Percentiles rank a stretch among this genome's conserved stretches.
These are phyloP conservation scores for Rhagologus leucostigma DNA, from an alignment of 2,113 vertebrate species.

Conservation along the genomic window DNA sequence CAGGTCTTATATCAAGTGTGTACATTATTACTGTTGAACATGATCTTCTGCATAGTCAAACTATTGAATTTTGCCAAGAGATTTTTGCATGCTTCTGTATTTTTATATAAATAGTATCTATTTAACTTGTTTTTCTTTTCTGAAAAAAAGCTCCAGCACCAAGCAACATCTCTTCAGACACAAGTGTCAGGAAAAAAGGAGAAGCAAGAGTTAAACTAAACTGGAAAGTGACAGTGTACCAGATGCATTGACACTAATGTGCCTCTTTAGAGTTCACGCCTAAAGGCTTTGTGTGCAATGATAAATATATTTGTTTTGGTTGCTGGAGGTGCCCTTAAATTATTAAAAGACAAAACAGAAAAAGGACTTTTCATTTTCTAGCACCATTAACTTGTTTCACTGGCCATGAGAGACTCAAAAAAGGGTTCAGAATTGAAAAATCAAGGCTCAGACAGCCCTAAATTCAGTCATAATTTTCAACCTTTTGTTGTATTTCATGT, in stretches of 20 bases:
- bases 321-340: conserved; percentile 54
- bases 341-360: conserved; percentile 56
- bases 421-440: not conserved
- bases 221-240: conserved; percentile 8
- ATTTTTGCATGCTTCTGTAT: not conserved
- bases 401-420: not conserved
- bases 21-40: not conserved
- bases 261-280: conserved; percentile 7
- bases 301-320: conserved; percentile 66
- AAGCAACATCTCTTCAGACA: not conserved
- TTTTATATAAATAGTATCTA: not conserved
- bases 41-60: not conserved
- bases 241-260: conserved; percentile 52
- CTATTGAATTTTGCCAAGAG: not conserved
- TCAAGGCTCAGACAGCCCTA: not conserved
- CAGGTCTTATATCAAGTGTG: not conserved
- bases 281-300: conserved; percentile 45
- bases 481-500: not conserved
- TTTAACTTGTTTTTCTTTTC: not conserved
- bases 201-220: conserved; percentile 31
- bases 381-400: conserved; percentile 2
- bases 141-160: not conserved
- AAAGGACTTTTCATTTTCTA: conserved; percentile 41
- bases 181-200: not conserved
- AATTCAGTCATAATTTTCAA: not conserved